phyloP scores from a whole-genome alignment of 1,140 invertebrate genomes.

The Gryon sp. region DNA sequence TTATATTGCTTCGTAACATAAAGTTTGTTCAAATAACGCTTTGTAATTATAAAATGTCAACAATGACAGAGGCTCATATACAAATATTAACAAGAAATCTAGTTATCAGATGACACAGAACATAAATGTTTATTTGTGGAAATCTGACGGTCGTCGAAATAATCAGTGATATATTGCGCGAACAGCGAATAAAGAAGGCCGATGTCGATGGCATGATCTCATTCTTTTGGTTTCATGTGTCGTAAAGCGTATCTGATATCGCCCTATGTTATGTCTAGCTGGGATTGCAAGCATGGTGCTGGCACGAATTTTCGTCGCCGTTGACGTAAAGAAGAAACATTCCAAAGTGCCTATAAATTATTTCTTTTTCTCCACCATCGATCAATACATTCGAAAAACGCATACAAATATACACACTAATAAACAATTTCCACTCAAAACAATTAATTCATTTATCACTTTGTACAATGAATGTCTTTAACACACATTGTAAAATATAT shows the following conservation, averaged over 20 bases:
- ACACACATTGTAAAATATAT: too few species aligned
- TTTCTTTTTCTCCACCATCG: constrained; percentile 59
- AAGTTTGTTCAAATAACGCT: too few species aligned
- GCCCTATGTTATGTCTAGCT: constrained; percentile 57
- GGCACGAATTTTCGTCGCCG: constrained; percentile 61
- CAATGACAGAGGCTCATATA: too few species aligned
- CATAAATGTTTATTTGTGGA: constrained; percentile 57
- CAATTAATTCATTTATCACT: too few species aligned
- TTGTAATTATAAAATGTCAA: too few species aligned
- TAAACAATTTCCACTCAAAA: constrained; percentile 30
- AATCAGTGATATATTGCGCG: constrained; percentile 56
- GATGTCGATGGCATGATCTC: constrained; percentile 63
- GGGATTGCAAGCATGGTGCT: constrained; percentile 45
- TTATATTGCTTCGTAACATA: too few species aligned
- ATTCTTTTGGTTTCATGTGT: constrained; percentile 65
- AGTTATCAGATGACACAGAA: constrained; percentile 38
- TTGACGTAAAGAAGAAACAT: constrained; percentile 51
- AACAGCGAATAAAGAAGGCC: constrained; percentile 55
- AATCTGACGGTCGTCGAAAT: constrained; percentile 57
- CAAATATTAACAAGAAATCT: too few species aligned
- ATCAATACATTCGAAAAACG: constrained; percentile 47
- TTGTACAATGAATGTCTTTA: too few species aligned
- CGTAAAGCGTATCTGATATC: constrained; percentile 64
- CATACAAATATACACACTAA: constrained; percentile 37
- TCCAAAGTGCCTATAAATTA: constrained; percentile 63